Conservation (phyloP, 2,888 invertebrate genomes). For the Emmelina monodactyla region DNA sequence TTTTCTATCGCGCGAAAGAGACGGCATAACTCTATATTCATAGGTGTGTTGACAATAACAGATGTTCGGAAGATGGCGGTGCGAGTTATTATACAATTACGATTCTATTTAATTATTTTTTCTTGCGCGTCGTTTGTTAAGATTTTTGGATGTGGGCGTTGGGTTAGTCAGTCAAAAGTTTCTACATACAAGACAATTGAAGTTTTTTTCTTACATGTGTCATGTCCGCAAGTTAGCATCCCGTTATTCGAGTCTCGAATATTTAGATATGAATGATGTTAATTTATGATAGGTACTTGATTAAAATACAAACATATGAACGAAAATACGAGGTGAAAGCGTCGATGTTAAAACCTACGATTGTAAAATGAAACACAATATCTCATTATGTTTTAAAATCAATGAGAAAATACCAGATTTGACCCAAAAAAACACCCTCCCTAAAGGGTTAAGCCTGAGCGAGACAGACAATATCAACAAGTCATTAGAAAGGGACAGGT, state of each 20-base stretch:
- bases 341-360: slow-evolving; percentile 29
- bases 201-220: slow-evolving; percentile 35
- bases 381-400: slow-evolving; percentile 53
- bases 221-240: slow-evolving; percentile 28
- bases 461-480: slow-evolving; percentile 22
- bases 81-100: slow-evolving; percentile 61
- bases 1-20: slow-evolving; percentile 21
- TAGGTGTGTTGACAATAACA: slow-evolving; percentile 66
- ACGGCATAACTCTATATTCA: slow-evolving; percentile 28
- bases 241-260: slow-evolving; percentile 32
- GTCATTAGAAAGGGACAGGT: slow-evolving; percentile 26
- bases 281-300: not conserved
- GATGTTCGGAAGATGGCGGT: slow-evolving; percentile 54
- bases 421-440: slow-evolving; percentile 51
- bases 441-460: slow-evolving; percentile 51
- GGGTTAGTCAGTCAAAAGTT: not conserved
- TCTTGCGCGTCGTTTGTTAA: slow-evolving; percentile 38
- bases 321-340: slow-evolving; percentile 17
- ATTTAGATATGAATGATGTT: slow-evolving; percentile 26
- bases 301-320: slow-evolving; percentile 10
- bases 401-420: slow-evolving; percentile 59
- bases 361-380: slow-evolving; percentile 53
- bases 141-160: slow-evolving; percentile 42
- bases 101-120: slow-evolving; percentile 63
- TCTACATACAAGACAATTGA: slow-evolving; percentile 32